Percentiles rank a stretch among this genome's conserved stretches.
These are phyloP conservation scores for Lordiphosa mommai DNA, from an alignment of 1,140 invertebrate species.

Conservation along the genomic window DNA sequence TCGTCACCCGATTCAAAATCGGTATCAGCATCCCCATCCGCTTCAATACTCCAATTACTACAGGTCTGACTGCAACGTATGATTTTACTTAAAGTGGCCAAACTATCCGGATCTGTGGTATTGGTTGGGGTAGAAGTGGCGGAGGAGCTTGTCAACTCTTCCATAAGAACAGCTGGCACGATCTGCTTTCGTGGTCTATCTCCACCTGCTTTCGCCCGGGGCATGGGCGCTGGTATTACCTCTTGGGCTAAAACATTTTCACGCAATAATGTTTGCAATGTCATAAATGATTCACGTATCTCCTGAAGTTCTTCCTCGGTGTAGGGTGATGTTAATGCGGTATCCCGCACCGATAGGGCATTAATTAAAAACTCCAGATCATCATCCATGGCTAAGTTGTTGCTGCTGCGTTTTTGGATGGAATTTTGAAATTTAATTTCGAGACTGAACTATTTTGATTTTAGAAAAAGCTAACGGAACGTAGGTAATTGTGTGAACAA, in stretches of 20 bases:
- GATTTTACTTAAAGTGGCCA: background rate
- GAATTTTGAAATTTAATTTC: slow-evolving; percentile 5
- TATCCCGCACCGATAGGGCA: slow-evolving; percentile 34
- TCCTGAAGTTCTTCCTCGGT: slow-evolving; percentile 26
- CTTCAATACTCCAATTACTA: slow-evolving; percentile 4
- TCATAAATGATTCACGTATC: slow-evolving; percentile 45
- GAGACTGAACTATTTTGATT: background rate
- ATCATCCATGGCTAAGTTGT: slow-evolving; percentile 34
- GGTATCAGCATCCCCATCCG: background rate
- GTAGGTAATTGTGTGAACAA: background rate
- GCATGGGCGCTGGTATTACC: background rate
- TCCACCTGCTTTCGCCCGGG: slow-evolving; percentile 43
- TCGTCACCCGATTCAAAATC: background rate
- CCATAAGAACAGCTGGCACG: too few relatives aligned
- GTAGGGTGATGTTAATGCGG: slow-evolving; percentile 27
- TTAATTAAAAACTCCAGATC: slow-evolving; percentile 54
- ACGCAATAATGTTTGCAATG: slow-evolving; percentile 25
- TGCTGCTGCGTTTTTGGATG: background rate
- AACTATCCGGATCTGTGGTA: background rate
- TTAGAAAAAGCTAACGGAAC: background rate
- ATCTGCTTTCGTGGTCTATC: too few relatives aligned
- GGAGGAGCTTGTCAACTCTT: too few relatives aligned
- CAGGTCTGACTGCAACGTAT: background rate
- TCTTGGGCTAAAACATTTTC: background rate
- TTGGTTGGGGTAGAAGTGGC: background rate